Base-by-base conservation (phyloP, 2,888 invertebrate species). In the Empis stercorea region DNA sequence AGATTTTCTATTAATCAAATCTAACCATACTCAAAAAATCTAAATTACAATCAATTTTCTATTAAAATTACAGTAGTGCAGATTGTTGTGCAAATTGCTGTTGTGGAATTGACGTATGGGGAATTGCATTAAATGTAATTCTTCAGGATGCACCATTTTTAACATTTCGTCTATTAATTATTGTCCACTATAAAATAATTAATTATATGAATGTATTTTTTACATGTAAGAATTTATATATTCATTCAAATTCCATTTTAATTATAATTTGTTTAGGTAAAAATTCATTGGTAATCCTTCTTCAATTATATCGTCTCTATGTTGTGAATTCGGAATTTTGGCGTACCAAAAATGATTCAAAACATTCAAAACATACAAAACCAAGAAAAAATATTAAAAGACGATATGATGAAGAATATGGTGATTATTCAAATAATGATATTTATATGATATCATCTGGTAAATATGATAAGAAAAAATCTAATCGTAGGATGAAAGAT, bases 191-290 rank as follows among this genome's bases (percentile, higher is more conserved):
- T 65, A 78, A 81, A 54, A 88, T 94, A 30, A 84, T 92, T 54
- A 92, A 87, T 59, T 93, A 95, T 61, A 93, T 93, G 83, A 94
- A 94, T 65, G 87, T 94, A 16, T 95, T 95, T 71, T 95, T 95
- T 71, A 93, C 93, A 0, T 92, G 91, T 70, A 87, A 91, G 70
- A 7, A 27, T 27, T 27, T 91, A 88, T 60, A 84, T 10, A 16
- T 27, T 9, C 13, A 3, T 15, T 16, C n/a, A n/a, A n/a, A n/a
- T 14, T 9, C 30, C 16, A 85, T 0, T 68, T 44, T 91, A 62
- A 87, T 89, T 30, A 32, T 36, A 38, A 37, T 41, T 10, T 39
- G 17, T 37, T 40, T 23, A 74, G 68, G 68, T 52, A 84, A 84
- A 61, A 88, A 88, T 61, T 82, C 84, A 0, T 70, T 88, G 65